Conservation (phyloP, 1,140 invertebrate genomes). For the Meloidogyne exigua region DNA sequence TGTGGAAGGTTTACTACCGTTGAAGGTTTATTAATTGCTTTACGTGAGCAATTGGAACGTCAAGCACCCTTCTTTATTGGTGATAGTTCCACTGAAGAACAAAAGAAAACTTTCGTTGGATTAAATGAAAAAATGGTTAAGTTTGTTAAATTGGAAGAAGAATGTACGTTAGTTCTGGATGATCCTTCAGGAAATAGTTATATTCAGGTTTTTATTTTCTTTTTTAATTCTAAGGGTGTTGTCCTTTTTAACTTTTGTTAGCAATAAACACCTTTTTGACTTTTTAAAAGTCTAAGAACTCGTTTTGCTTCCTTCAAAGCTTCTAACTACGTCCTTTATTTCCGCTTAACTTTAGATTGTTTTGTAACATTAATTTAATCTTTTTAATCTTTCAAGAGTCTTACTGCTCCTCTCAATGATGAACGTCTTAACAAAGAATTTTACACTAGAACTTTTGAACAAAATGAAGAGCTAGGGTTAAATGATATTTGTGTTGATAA, state of each 20-base stretch:
- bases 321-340: too few species aligned
- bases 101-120: constrained; percentile 41
- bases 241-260: too few species aligned
- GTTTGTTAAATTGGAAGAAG: constrained; percentile 69
- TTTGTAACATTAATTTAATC: too few species aligned
- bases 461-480: constrained; percentile 90
- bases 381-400: constrained; percentile 67
- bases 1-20: constrained; percentile 91
- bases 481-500: constrained; percentile 94
- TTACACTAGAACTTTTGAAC: constrained; percentile 82
- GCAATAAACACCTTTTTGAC: too few species aligned
- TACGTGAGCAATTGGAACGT: constrained; percentile 64
- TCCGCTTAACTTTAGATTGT: too few species aligned
- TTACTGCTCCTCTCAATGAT: constrained; percentile 75
- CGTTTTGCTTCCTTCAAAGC: too few species aligned
- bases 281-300: too few species aligned
- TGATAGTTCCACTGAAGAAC: constrained; percentile 43
- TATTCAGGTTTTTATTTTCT: constrained; percentile 68
- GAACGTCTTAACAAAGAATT: constrained; percentile 74
- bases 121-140: constrained; percentile 52
- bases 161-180: constrained; percentile 79
- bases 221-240: background rate
- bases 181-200: constrained; percentile 97
- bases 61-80: constrained; percentile 61
- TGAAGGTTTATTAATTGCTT: constrained; percentile 73